Evolutionary conservation across 2,797 vertebrate genomes (phyloP).

Genomic region (Rhadinocentrus ornatus): DNA sequence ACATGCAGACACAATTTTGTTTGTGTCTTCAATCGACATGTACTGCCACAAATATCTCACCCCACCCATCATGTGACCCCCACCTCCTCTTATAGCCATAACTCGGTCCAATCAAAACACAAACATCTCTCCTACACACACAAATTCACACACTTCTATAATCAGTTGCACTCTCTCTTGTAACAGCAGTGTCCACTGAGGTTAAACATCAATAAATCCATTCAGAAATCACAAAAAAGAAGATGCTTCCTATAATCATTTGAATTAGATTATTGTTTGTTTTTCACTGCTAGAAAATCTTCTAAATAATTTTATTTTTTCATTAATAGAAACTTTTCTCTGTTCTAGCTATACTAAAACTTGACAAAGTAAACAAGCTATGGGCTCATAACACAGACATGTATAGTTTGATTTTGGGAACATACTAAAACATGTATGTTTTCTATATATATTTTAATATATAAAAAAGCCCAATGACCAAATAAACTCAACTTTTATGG

Average conservation of each 20-base stretch:
- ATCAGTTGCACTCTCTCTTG: background rate
- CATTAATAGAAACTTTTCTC: background rate
- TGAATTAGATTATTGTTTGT: background rate
- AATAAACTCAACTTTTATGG: background rate
- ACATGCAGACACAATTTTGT: background rate
- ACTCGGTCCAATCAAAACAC: slow-evolving; percentile 7
- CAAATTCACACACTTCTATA: background rate
- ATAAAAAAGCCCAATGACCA: background rate
- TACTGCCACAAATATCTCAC: slow-evolving; percentile 20
- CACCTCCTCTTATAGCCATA: slow-evolving; percentile 10
- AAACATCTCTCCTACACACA: background rate
- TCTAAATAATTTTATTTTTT: background rate
- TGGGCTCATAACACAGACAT: background rate
- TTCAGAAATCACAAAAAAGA: background rate
- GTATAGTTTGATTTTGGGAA: too few relatives aligned
- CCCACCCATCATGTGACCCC: too few relatives aligned
- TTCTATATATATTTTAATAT: too few relatives aligned
- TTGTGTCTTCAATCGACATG: background rate
- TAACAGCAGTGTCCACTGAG: background rate
- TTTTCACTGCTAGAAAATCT: too few relatives aligned
- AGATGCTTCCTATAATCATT: background rate
- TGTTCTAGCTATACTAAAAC: background rate
- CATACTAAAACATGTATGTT: too few relatives aligned
- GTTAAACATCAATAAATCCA: slow-evolving; percentile 4
- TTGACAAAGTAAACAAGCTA: background rate